Evolutionary conservation across 1,140 invertebrate species (phyloP), one percentile per base, ranked within the genome.

Genomic region (Trichogramma pretiosum): DNA sequence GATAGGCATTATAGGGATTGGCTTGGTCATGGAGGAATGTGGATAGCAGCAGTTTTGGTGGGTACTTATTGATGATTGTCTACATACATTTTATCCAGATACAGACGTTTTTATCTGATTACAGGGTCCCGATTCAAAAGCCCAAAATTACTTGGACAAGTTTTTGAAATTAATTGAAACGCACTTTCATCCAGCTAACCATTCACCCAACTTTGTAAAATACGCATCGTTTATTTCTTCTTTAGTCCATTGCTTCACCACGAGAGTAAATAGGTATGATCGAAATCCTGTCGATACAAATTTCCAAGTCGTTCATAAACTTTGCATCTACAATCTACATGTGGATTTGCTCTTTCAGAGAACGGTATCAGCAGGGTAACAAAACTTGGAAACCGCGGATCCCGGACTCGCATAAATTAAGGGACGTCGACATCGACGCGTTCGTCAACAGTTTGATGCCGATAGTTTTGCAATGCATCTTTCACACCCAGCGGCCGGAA

Each of bases 101-200:
- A 7, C 24, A 37, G 36, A 22, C 39, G 34, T 28, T 17, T 40
- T 48, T 38, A n/a, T 48, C 46, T 39, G 30, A 48, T 59, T 63
- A 17, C 50, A 79, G 77, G 78, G 77, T 28, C 72, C 76, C 46
- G 61, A 66, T 23, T 75, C 73, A 21, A 69, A 59, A 32, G 77
- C 82, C 7, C 81, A 90, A 59, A 76, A 78, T 30, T 80, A 93
- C 64, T 70, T 95, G 19, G 78, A 82, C 41, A 83, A 85, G 50
- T 82, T 96, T 59, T 81, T 95, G 55, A 84, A 83, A 55, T 81
- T 86, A 0, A 68, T 93, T 2, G 86, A 92, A 64, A 90, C 87
- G 8, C 96, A 91, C 70, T 83, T 85, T 58, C 87, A 96, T 72
- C 88, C 89, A 40, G 91, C 91, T 0, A 96, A 96, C 66, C 63